A percentile compares a stretch with the other conserved stretches of the same genome.
Conservation (phyloP, 2,888 invertebrate genomes). For the Sceliomorpha sp. region DNA sequence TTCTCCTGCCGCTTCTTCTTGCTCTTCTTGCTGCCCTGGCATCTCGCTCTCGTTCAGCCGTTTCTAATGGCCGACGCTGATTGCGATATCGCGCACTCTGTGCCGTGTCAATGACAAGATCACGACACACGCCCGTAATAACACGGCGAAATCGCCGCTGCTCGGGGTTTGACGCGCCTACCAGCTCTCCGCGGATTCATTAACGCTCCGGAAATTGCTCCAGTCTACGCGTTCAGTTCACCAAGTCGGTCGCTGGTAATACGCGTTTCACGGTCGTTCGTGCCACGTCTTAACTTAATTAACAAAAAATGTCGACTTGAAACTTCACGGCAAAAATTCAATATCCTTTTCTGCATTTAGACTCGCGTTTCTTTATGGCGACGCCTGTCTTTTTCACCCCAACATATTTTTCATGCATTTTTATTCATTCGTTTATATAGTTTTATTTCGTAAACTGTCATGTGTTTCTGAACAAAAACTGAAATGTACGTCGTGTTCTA, state of each 20-base stretch:
- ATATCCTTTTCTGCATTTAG: too few relatives aligned
- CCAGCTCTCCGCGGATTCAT: constrained; percentile 8
- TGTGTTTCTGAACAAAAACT: too few relatives aligned
- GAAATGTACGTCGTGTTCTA: too few relatives aligned
- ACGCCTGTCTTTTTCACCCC: too few relatives aligned
- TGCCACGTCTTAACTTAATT: constrained; percentile 41
- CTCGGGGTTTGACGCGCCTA: background rate
- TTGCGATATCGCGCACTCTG: constrained; percentile 45
- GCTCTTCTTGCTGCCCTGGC: constrained; percentile 14
- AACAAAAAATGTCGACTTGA: constrained; percentile 31
- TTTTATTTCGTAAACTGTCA: too few relatives aligned
- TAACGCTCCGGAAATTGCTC: constrained; percentile 47
- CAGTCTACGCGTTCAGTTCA: constrained; percentile 33
- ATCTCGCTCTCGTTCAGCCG: constrained; percentile 6
- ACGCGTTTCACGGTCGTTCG: constrained; percentile 21
- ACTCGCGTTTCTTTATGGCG: too few relatives aligned
- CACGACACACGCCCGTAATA: constrained; percentile 25
- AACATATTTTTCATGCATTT: too few relatives aligned
- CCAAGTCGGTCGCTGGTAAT: constrained; percentile 3
- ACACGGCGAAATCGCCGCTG: constrained; percentile 4
- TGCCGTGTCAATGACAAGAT: constrained; percentile 45
- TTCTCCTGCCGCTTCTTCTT: too few relatives aligned
- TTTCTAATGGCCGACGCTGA: constrained; percentile 46
- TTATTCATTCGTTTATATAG: too few relatives aligned
- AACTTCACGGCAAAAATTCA: too few relatives aligned